phyloP scores from a whole-genome alignment of 2,797 vertebrate species.

The Periophthalmus magnuspinnatus region DNA sequence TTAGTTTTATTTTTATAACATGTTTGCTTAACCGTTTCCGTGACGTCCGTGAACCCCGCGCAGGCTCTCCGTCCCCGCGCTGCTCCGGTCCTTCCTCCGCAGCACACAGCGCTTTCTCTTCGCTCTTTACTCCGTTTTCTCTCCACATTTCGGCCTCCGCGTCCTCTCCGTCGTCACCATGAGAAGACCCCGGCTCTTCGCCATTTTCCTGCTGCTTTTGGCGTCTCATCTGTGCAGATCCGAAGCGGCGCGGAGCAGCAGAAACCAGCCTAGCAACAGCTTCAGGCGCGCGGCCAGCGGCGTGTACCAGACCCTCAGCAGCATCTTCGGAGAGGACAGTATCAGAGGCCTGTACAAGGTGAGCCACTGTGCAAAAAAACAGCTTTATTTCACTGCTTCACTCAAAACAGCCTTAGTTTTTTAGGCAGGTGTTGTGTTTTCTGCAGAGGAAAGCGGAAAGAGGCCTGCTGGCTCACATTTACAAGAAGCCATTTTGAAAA shows the following conservation, averaged over 20 bases:
- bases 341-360: conserved; percentile 90
- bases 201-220: conserved; percentile 65
- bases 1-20: too few species aligned
- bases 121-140: neutral
- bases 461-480: conserved; percentile 2
- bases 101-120: neutral
- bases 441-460: conserved; percentile 26
- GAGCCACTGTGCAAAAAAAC: conserved; percentile 5
- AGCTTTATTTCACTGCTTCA: neutral
- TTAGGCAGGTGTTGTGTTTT: neutral
- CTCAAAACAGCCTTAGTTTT: neutral
- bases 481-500: conserved; percentile 68
- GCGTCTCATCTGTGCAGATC: conserved; percentile 61
- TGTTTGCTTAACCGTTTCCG: too few species aligned
- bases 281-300: conserved; percentile 84
- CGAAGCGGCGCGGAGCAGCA: conserved; percentile 82
- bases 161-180: conserved; percentile 55
- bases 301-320: conserved; percentile 88
- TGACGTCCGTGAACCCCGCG: too few species aligned
- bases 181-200: conserved; percentile 57
- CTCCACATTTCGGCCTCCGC: conserved; percentile 5
- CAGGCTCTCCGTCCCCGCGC: conserved; percentile 7
- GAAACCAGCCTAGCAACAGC: conserved; percentile 81
- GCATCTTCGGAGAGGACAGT: conserved; percentile 91
- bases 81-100: conserved; percentile 9